Evolutionary conservation across 1,140 invertebrate genomes (phyloP), one percentile per base, ranked within the genome.

Genomic region (Aphelinus atriplicis): DNA sequence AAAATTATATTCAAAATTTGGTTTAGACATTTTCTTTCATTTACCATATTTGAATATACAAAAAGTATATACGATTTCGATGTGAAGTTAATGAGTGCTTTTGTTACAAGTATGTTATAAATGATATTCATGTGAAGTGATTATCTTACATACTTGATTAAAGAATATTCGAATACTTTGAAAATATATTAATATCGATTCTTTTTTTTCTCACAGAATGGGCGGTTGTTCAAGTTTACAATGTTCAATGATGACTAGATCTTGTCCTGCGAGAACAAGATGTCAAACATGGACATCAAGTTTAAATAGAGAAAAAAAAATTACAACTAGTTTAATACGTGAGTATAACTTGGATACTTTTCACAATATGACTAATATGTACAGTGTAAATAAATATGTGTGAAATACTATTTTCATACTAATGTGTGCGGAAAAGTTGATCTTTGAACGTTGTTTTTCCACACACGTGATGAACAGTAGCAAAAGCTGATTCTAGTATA

Each of bases 271-370:
- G 43, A 79, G 87, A 71, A 83, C 82, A 7, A 81, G 86, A 77
- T 87, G 87, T 80, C 86, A 87, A 81, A 86, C 87, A 47, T 88
- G 86, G 87, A 83, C 87, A 43, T 84, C 85, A 7, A 84, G 86
- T 73, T 71, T 79, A 57, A 83, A 82, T 78, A 83, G 87, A 26
- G 81, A 81, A 77, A 82, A 86, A n/a, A 85, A 80, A 82, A 81
- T 81, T 58, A 78, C 84, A 51, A 78, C 83, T 61, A 82, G 81
- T 77, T 71, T 81, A 58, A 81, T 84, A 73, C 78, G 85, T 87
- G 78, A 80, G 81, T 77, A 56, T 68, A 1, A 61, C n/a, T n/a
- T 61, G 7, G 5, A 67, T 50, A 7, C 66, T 57, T 72, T 73
- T 43, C 53, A 71, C 46, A 61, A 64, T 26, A 26, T 26, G 26